phyloP scores from a whole-genome alignment of 2,888 invertebrate genomes.

The Lymantria monacha region DNA sequence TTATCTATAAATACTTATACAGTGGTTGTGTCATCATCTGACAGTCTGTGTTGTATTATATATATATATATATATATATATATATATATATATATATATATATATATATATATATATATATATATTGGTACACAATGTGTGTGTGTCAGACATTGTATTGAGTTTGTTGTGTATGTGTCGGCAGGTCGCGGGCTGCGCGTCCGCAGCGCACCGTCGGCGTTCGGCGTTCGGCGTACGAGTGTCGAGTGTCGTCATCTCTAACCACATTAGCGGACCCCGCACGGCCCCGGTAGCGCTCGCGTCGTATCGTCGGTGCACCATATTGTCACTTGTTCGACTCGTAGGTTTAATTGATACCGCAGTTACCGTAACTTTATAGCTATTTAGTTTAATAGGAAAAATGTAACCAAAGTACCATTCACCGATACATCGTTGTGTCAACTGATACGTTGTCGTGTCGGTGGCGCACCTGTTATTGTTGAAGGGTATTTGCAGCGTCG shows the following conservation, averaged over 20 bases:
- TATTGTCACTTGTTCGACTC: conserved; percentile 40
- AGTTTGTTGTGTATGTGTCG: conserved; percentile 6
- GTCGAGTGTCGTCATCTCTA: conserved; percentile 7
- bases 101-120: no score
- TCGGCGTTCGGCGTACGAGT: conserved; percentile 12
- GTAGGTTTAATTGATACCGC: conserved; percentile 66
- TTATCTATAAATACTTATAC: no score
- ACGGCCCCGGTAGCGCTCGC: no score
- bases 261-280: conserved; percentile 29
- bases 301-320: conserved; percentile 34
- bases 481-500: conserved; percentile 49
- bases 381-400: conserved; percentile 74
- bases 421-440: conserved; percentile 51
- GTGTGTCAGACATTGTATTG: no score
- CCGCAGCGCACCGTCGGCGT: conserved; percentile 32
- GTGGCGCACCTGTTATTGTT: conserved; percentile 47
- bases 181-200: conserved; percentile 55
- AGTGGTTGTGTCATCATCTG: no score
- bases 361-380: conserved; percentile 77
- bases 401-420: conserved; percentile 74
- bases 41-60: no score
- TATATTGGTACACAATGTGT: no score
- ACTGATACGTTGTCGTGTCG: conserved; percentile 47
- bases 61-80: no score
- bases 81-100: no score